These are phyloP conservation scores for Anastrepha obliqua DNA, from an alignment of 1,140 invertebrate genomes.

Conservation along the genomic window DNA sequence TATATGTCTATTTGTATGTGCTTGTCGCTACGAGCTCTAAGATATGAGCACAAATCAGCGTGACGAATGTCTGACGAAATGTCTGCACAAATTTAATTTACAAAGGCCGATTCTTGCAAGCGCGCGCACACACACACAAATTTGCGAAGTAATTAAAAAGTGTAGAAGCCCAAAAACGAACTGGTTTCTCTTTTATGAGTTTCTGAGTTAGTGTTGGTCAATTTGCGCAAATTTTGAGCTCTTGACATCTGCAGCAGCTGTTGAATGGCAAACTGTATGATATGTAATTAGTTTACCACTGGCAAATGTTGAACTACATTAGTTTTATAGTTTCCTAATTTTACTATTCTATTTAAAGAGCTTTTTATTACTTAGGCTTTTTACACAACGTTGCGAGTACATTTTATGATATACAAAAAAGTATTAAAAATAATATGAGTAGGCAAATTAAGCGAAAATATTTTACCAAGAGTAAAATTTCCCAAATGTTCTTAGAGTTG, in stretches of 20 bases:
- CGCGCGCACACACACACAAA: neutral
- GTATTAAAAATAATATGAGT: too few relatives aligned
- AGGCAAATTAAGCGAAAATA: too few relatives aligned
- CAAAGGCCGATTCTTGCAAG: neutral
- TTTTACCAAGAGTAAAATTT: too few relatives aligned
- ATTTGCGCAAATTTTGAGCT: neutral
- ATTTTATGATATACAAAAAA: too few relatives aligned
- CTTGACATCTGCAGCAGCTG: neutral
- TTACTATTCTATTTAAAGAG: too few relatives aligned
- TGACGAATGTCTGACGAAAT: slow-evolving; percentile 30
- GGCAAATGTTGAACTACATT: too few relatives aligned
- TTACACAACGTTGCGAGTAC: too few relatives aligned
- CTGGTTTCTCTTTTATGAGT: neutral
- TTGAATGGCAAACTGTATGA: neutral
- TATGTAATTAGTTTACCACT: too few relatives aligned
- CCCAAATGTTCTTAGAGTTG: too few relatives aligned
- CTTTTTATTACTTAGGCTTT: too few relatives aligned
- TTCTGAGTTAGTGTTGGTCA: neutral
- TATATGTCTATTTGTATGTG: neutral
- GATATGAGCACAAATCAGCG: neutral
- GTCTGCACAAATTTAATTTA: slow-evolving; percentile 34
- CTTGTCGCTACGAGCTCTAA: neutral
- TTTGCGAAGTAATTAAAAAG: neutral
- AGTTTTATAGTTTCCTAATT: too few relatives aligned
- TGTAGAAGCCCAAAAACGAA: neutral